These are phyloP conservation scores for Moxostoma hubbsi DNA, from an alignment of 2,797 vertebrate species.

Conservation along the genomic window DNA sequence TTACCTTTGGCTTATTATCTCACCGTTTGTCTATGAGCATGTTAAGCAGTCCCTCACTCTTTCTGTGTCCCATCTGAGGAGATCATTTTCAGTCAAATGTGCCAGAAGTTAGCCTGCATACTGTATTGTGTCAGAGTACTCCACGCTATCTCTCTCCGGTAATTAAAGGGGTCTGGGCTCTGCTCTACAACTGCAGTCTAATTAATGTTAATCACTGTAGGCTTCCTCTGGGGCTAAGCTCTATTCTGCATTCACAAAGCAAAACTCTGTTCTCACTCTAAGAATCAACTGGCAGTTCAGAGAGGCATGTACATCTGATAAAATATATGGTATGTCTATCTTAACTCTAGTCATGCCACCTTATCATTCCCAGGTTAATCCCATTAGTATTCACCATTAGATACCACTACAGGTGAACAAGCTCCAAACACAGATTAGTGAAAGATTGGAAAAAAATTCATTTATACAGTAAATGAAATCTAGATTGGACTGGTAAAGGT, in stretches of 20 bases:
- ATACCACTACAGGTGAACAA: too few species aligned
- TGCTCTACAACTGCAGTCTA: constrained; percentile 51
- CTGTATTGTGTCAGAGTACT: constrained; percentile 42
- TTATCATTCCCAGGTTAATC: not conserved
- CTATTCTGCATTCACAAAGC: constrained; percentile 48
- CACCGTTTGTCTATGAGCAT: not conserved
- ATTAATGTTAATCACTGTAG: constrained; percentile 59
- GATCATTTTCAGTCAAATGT: constrained; percentile 18
- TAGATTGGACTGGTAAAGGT: too few species aligned
- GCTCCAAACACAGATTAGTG: too few species aligned
- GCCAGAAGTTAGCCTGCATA: constrained; percentile 21
- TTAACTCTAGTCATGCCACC: constrained; percentile 9
- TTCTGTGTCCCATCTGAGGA: constrained; percentile 15
- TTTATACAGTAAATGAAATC: too few species aligned
- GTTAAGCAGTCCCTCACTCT: not conserved
- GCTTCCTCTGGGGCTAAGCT: constrained; percentile 45
- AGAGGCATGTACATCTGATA: not conserved
- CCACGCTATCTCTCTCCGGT: constrained; percentile 52
- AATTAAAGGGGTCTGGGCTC: constrained; percentile 57
- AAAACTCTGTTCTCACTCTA: constrained; percentile 23
- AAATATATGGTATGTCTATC: not conserved
- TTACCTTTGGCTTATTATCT: not conserved
- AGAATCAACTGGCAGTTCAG: not conserved
- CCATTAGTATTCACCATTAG: too few species aligned
- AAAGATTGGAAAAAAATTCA: too few species aligned